Evolutionary conservation across 2,797 vertebrate genomes (phyloP).

Genomic region (Picus viridis): DNA sequence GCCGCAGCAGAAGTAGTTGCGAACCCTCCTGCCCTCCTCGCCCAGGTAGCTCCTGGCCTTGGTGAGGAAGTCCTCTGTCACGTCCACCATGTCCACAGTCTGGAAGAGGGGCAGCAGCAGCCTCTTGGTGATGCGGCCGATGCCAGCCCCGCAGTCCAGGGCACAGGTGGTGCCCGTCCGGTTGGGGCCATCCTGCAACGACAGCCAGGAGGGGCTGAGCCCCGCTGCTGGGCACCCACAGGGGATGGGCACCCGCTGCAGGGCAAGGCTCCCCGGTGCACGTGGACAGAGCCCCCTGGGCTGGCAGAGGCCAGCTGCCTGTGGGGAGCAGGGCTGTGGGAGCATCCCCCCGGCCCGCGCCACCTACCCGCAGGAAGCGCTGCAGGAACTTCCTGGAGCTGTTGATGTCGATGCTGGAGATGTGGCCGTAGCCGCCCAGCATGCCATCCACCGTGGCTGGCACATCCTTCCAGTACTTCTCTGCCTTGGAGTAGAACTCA

Average conservation of each 20-base stretch:
- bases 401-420: conserved; percentile 93
- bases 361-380: conserved; percentile 90
- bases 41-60: conserved; percentile 91
- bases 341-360: background rate
- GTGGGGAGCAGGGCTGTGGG: background rate
- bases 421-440: conserved; percentile 95
- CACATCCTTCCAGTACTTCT: conserved; percentile 93
- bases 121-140: conserved; percentile 93
- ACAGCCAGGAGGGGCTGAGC: background rate
- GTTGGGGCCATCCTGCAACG: conserved; percentile 86
- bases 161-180: conserved; percentile 85
- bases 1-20: conserved; percentile 90
- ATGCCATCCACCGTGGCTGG: conserved; percentile 94
- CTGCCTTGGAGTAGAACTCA: conserved; percentile 91
- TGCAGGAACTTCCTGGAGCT: conserved; percentile 94
- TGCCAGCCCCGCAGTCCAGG: conserved; percentile 95
- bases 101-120: conserved; percentile 92
- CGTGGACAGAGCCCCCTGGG: fast-evolving
- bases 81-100: conserved; percentile 94
- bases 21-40: conserved; percentile 87
- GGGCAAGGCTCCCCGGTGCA: background rate
- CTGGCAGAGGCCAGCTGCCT: background rate
- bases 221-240: fast-evolving
- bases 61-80: conserved; percentile 93
- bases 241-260: background rate